These are phyloP conservation scores for Papilio demoleus DNA, from an alignment of 2,888 invertebrate genomes.

Conservation along the genomic window DNA sequence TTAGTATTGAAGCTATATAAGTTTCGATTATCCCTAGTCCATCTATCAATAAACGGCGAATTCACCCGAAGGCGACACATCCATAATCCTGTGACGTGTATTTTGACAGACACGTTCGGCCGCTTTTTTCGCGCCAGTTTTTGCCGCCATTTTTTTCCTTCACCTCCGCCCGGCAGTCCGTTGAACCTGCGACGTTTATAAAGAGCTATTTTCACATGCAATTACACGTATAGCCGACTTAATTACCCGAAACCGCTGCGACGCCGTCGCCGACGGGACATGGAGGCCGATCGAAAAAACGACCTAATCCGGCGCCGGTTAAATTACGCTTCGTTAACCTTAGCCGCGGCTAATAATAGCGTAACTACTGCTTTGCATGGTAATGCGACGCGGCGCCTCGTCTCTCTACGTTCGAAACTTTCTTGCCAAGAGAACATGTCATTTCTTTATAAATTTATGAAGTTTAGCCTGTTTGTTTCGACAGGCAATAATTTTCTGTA, in stretches of 20 bases:
- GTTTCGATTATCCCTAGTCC: constrained; percentile 29
- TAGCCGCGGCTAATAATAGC: constrained; percentile 59
- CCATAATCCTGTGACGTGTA: constrained; percentile 79
- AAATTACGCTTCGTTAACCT: constrained; percentile 69
- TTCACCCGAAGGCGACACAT: constrained; percentile 66
- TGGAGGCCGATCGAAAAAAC: constrained; percentile 63
- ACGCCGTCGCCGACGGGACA: constrained; percentile 58
- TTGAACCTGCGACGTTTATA: constrained; percentile 63
- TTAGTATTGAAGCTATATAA: too few species aligned
- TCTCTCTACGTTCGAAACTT: constrained; percentile 66
- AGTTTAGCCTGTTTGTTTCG: neutral
- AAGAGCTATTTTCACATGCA: constrained; percentile 73
- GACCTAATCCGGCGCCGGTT: constrained; percentile 66
- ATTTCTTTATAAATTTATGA: constrained; percentile 43
- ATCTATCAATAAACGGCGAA: constrained; percentile 61
- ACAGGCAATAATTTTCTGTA: constrained; percentile 1
- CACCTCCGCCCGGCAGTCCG: constrained; percentile 53
- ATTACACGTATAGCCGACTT: constrained; percentile 75
- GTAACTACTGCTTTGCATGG: constrained; percentile 51
- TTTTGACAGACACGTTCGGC: constrained; percentile 71
- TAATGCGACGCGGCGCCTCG: constrained; percentile 53
- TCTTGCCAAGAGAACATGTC: constrained; percentile 73
- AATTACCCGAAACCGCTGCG: constrained; percentile 75
- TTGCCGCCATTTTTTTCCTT: constrained; percentile 59
- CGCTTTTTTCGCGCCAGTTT: constrained; percentile 63